Conservation (phyloP, 1,140 invertebrate genomes). For the Philopotamus ludificatus region DNA sequence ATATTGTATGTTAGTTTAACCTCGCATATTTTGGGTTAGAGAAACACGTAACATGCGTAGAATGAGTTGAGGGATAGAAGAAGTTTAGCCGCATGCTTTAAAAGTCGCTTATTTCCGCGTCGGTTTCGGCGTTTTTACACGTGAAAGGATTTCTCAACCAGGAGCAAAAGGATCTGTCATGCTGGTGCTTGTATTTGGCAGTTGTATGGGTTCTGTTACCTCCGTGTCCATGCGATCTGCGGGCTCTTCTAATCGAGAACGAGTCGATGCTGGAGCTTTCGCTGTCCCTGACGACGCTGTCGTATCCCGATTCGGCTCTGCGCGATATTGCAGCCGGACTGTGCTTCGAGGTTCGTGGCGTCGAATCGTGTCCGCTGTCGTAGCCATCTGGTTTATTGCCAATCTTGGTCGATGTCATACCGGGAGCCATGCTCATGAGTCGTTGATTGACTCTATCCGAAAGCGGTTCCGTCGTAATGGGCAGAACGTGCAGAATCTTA, state of each 20-base stretch:
- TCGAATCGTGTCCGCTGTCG: constrained; percentile 77
- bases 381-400: constrained; percentile 66
- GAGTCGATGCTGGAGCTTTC: constrained; percentile 82
- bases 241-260: constrained; percentile 67
- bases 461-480: constrained; percentile 49
- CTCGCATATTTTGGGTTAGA: constrained; percentile 23
- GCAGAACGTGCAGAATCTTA: constrained; percentile 50
- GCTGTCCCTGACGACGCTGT: constrained; percentile 82
- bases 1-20: neutral
- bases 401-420: constrained; percentile 55
- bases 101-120: constrained; percentile 64
- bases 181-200: constrained; percentile 58
- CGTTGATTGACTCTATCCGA: constrained; percentile 57
- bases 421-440: constrained; percentile 59
- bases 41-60: constrained; percentile 57
- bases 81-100: constrained; percentile 50
- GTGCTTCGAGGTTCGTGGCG: constrained; percentile 74
- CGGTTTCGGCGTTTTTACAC: constrained; percentile 68
- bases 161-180: constrained; percentile 62
- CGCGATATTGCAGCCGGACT: constrained; percentile 70
- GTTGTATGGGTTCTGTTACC: constrained; percentile 47
- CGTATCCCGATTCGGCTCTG: constrained; percentile 83
- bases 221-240: constrained; percentile 62
- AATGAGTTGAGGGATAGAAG: constrained; percentile 51
- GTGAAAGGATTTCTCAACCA: constrained; percentile 68